These are phyloP conservation scores for Umimayanthus chanpuru DNA, from an alignment of 92 coral and sea anemone species.

Conservation along the genomic window DNA sequence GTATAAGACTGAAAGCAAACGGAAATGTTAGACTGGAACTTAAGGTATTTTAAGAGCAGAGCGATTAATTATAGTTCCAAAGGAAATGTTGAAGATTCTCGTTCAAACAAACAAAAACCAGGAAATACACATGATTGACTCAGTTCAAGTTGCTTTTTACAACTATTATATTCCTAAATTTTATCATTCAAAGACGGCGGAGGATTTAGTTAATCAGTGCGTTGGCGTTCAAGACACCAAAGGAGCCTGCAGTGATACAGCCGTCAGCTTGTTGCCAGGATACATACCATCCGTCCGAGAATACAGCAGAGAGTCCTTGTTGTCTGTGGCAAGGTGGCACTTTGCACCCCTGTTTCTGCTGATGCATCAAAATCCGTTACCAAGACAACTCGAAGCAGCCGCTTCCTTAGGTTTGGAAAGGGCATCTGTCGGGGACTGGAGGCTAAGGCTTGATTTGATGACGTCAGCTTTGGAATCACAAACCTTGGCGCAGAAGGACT, in stretches of 20 bases:
- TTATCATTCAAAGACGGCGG: constrained; percentile 3
- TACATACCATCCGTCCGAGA: constrained; percentile 63
- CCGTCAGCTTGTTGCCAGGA: constrained; percentile 17
- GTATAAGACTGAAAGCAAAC: no score
- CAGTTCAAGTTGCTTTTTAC: no score
- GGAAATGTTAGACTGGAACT: no score
- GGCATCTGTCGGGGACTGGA: constrained; percentile 79
- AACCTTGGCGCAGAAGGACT: constrained; percentile 17
- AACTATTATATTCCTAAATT: background rate
- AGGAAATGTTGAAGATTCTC: no score
- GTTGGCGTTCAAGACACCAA: background rate
- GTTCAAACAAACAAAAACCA: no score
- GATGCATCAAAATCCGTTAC: constrained; percentile 56
- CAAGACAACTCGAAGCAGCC: constrained; percentile 56
- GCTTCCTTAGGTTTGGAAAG: constrained; percentile 75
- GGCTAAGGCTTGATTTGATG: constrained; percentile 61
- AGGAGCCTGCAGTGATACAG: background rate
- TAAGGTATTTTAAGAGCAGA: no score
- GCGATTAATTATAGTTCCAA: no score
- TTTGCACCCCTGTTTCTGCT: constrained; percentile 67
- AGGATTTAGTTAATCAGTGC: constrained; percentile 9
- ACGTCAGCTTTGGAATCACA: constrained; percentile 39
- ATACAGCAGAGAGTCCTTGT: constrained; percentile 66
- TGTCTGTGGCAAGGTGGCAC: constrained; percentile 70
- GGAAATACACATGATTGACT: background rate